Evolutionary conservation across 2,113 vertebrate genomes (phyloP).

Genomic region (Campylomormyrus tamandua): DNA sequence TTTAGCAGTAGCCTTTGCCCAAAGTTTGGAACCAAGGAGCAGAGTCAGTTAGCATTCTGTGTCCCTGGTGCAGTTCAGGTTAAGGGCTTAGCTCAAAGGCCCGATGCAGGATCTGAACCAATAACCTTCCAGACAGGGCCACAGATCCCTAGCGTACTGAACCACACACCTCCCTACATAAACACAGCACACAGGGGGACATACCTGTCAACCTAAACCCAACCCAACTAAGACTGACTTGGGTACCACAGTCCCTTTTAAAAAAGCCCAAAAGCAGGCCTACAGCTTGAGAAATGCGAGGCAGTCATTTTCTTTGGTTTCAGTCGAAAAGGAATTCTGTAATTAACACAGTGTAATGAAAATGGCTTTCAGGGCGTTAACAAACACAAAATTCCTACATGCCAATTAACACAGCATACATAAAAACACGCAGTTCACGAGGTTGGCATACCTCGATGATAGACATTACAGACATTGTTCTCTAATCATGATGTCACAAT

Average conservation of each 20-base stretch:
- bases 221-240: not conserved
- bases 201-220: not conserved
- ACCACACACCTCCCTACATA: not conserved
- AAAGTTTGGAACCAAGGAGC: not conserved
- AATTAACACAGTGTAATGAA: not conserved
- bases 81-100: not conserved
- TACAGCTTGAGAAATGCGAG: not conserved
- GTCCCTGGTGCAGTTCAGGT: not conserved
- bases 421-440: not conserved
- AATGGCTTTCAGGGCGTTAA: not conserved
- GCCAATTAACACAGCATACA: not conserved
- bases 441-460: not conserved
- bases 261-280: not conserved
- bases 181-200: not conserved
- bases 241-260: not conserved
- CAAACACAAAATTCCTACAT: not conserved
- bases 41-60: not conserved
- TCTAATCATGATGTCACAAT: not conserved
- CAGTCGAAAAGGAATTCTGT: not conserved
- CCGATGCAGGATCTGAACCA: not conserved
- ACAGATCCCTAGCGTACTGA: not conserved
- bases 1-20: not conserved
- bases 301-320: not conserved
- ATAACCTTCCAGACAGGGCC: not conserved
- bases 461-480: not conserved